A percentile compares a stretch with the other conserved stretches of the same genome.
phyloP scores from a whole-genome alignment of 2,797 vertebrate genomes.

The Mormyrops attenuatus region DNA sequence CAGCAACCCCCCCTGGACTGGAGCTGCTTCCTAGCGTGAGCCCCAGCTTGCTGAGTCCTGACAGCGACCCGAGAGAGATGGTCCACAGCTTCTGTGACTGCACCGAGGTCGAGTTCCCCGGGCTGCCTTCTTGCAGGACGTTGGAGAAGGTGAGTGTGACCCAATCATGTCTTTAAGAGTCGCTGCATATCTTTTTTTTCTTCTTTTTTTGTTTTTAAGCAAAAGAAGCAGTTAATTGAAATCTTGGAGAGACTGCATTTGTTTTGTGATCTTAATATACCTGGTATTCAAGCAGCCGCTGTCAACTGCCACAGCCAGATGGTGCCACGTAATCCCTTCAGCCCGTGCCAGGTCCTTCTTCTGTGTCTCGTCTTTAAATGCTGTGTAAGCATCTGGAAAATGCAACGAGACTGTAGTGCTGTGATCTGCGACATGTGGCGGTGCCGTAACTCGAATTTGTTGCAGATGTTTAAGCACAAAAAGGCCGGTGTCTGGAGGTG shows the following conservation, averaged over 20 bases:
- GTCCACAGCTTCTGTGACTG: constrained; percentile 32
- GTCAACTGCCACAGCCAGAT: not conserved
- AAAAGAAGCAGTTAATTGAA: not conserved
- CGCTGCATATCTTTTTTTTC: not conserved
- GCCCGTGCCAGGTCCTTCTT: not conserved
- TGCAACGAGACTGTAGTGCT: not conserved
- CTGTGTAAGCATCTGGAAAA: not conserved
- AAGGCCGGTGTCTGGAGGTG: not conserved
- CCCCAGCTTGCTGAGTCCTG: constrained; percentile 24
- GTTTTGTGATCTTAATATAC: too few species aligned
- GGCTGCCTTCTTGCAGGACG: constrained; percentile 22
- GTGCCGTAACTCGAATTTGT: not conserved
- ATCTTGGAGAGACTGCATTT: not conserved
- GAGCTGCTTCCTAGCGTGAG: constrained; percentile 20
- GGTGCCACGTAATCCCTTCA: not conserved
- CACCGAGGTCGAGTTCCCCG: constrained; percentile 40
- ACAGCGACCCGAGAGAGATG: constrained; percentile 24
- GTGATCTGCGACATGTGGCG: not conserved
- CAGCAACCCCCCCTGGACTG: constrained; percentile 29
- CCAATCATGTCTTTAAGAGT: not conserved
- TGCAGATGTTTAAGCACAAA: not conserved
- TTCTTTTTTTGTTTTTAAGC: not conserved
- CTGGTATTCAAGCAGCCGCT: not conserved
- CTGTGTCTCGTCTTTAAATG: not conserved
- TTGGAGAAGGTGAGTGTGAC: constrained; percentile 26